These are phyloP conservation scores for Trichosurus vulpecula DNA, from an alignment of 2,797 vertebrate species.

Conservation along the genomic window DNA sequence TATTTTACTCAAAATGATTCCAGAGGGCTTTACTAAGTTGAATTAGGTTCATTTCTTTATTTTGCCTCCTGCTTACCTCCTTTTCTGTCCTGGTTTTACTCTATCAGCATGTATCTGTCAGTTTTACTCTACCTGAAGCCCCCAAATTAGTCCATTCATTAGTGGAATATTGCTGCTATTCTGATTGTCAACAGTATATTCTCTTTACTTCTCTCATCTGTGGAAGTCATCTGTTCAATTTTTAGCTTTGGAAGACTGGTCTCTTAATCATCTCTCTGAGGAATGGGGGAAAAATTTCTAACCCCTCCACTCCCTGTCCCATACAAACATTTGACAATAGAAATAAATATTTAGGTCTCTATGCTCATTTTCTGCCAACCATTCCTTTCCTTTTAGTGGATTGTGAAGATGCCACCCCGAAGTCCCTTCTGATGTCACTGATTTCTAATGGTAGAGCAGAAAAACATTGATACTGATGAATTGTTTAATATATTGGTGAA, in stretches of 20 bases:
- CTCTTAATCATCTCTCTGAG: background rate
- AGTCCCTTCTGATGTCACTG: background rate
- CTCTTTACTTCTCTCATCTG: background rate
- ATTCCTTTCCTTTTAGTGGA: background rate
- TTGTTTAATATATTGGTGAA: background rate
- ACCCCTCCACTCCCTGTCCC: too few relatives aligned
- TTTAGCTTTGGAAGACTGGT: background rate
- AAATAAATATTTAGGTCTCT: background rate
- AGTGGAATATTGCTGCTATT: background rate
- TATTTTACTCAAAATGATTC: background rate
- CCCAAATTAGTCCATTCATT: background rate
- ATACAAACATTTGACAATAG: background rate
- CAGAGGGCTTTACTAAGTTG: background rate
- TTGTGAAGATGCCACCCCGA: background rate
- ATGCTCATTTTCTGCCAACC: background rate
- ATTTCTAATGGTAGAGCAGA: background rate
- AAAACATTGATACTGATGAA: background rate
- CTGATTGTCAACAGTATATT: background rate
- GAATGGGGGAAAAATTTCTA: background rate
- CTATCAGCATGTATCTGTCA: background rate
- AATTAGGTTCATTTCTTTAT: background rate
- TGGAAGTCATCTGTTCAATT: background rate
- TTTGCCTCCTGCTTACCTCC: background rate
- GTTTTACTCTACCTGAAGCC: background rate
- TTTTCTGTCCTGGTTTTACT: background rate